phyloP scores from a whole-genome alignment of 92 coral and sea anemone genomes.

The Porites divaricata region DNA sequence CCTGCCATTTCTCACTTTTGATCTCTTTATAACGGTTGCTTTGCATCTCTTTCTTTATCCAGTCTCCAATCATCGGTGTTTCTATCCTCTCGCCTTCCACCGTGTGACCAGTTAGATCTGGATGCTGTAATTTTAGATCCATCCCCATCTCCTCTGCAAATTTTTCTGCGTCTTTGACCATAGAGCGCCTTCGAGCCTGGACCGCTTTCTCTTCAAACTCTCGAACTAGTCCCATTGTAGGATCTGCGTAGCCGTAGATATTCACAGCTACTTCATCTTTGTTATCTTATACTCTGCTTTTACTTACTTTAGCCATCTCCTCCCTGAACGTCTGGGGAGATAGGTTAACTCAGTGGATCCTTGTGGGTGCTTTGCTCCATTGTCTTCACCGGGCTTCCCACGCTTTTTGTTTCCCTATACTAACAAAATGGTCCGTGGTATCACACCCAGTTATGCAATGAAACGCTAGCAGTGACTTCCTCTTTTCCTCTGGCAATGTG shows the following conservation, averaged over 20 bases:
- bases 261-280: no score
- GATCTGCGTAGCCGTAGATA: constrained; percentile 6
- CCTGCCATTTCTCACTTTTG: not conserved
- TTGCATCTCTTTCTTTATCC: not conserved
- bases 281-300: no score
- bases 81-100: not conserved
- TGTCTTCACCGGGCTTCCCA: no score
- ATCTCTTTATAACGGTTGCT: not conserved
- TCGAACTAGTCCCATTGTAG: constrained; percentile 6
- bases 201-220: constrained; percentile 24
- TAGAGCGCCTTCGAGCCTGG: not conserved
- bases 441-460: no score
- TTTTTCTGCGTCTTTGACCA: not conserved
- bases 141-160: constrained; percentile 9
- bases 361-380: no score
- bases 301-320: no score
- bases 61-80: not conserved
- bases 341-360: no score
- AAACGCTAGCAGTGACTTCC: no score
- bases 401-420: no score
- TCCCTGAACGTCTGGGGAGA: no score
- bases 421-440: no score
- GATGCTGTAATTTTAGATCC: not conserved
- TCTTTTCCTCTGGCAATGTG: no score
- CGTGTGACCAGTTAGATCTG: not conserved